Evolutionary conservation across 2,797 vertebrate species (phyloP), one percentile per base, ranked within the genome.

Genomic region (Sarcoramphus papa): DNA sequence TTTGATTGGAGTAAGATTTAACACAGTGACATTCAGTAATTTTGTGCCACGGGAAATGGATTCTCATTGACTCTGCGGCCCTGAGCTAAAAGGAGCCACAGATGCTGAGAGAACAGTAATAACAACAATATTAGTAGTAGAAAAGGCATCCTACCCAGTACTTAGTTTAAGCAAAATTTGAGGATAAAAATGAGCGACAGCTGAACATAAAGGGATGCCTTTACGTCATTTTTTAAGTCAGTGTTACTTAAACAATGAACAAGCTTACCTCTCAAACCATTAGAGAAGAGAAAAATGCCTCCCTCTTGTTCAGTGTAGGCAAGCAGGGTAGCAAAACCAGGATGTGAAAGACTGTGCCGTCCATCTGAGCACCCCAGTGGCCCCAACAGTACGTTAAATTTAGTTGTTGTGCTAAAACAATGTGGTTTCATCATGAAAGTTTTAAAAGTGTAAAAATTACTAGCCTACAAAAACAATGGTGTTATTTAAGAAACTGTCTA

Each of bases 1-100:
- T 68, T 74, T 95, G 69, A 78, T 85, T 92, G 64, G 25, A 82
- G 48, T 92, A 88, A 95, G 87, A 81, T 62, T 93, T 90, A 81
- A 76, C 53, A 67, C 43, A 72, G 45, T 69, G 64, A 62, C 85
- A 85, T 94, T 85, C 50, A 92, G 37, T 37, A 82, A 68, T 59
- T 90, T 83, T 63, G 41, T 79, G 75, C 70, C 68, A 79, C 51
- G 28, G n/a, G 41, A 72, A 86, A 82, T 64, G 28, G 41, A 51
- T 88, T 60, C 25, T 63, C 70, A 69, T 50, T 88, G 83, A 77
- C 45, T 85, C 25, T 64, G 33, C 1, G 11, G 21, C 59, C 33
- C 59, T 64, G 54, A 76, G 59, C 31, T 73, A 56, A 74, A 89
- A 73, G 10, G 24, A 77, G 33, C 9, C 54, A 63, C 50, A 45